These are phyloP conservation scores for Hirtodrosophila histrioides DNA, from an alignment of 2,888 invertebrate species.

Conservation along the genomic window DNA sequence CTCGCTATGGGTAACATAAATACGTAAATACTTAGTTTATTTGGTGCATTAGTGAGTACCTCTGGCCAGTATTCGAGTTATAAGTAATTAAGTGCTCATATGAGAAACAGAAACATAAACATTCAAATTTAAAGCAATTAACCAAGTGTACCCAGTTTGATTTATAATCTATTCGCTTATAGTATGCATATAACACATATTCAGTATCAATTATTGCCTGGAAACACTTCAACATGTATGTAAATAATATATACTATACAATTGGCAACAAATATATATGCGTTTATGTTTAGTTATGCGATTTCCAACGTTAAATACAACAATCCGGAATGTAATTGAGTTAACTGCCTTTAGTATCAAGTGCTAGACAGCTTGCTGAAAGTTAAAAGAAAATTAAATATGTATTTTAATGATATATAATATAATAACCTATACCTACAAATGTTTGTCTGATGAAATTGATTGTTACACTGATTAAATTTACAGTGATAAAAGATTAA, in stretches of 20 bases:
- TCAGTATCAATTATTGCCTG: slow-evolving; percentile 31
- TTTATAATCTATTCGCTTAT: slow-evolving; percentile 29
- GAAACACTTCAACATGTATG: slow-evolving; percentile 26
- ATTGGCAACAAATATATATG: slow-evolving; percentile 42
- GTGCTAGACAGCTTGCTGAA: slow-evolving; percentile 29
- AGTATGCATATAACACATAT: slow-evolving; percentile 23
- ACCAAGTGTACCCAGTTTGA: slow-evolving; percentile 24
- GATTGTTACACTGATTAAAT: no score
- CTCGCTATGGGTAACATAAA: slow-evolving; percentile 52
- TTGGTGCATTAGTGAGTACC: slow-evolving; percentile 54
- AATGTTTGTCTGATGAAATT: no score
- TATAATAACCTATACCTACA: no score
- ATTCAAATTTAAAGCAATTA: slow-evolving; percentile 32
- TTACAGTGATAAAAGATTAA: no score
- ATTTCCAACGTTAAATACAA: slow-evolving; percentile 64
- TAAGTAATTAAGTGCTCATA: slow-evolving; percentile 32
- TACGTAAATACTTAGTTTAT: slow-evolving; percentile 48
- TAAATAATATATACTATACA: slow-evolving; percentile 44
- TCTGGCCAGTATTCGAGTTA: slow-evolving; percentile 42
- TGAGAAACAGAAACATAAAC: slow-evolving; percentile 24
- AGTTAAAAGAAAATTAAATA: neutral
- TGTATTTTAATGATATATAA: neutral
- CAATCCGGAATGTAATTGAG: slow-evolving; percentile 61
- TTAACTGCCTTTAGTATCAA: slow-evolving; percentile 17
- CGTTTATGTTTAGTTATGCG: slow-evolving; percentile 38